Conservation (phyloP, 1,140 invertebrate genomes). For the Bicyclus anynana region DNA sequence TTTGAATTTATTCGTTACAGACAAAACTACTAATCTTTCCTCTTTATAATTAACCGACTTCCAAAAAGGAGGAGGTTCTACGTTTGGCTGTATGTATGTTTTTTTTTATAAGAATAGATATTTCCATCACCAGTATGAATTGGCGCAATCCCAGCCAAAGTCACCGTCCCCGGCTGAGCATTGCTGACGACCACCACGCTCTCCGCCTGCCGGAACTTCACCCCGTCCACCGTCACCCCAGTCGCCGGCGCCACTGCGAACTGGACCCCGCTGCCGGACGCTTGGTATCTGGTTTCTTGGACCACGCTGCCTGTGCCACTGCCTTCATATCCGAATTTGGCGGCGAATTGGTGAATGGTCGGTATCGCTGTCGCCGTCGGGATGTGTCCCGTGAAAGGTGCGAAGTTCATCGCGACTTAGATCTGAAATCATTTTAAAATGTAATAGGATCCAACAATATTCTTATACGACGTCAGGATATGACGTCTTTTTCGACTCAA, state of each 20-base stretch:
- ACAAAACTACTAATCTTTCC: too few relatives aligned
- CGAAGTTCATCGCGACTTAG: slow-evolving; percentile 55
- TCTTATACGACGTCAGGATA: too few relatives aligned
- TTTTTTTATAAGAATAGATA: background rate
- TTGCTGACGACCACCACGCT: slow-evolving; percentile 67
- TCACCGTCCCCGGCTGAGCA: slow-evolving; percentile 60
- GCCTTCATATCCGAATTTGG: slow-evolving; percentile 66
- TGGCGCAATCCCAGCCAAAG: slow-evolving; percentile 51
- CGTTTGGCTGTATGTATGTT: too few relatives aligned
- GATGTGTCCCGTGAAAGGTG: slow-evolving; percentile 62
- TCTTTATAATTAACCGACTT: too few relatives aligned
- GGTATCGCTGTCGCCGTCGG: slow-evolving; percentile 55
- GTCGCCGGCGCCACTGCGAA: slow-evolving; percentile 48
- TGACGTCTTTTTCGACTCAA: too few relatives aligned
- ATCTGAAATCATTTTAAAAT: slow-evolving; percentile 47
- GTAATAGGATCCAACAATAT: too few relatives aligned
- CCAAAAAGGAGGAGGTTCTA: too few relatives aligned
- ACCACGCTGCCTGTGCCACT: slow-evolving; percentile 40
- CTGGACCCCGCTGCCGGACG: slow-evolving; percentile 41
- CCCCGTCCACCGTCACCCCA: slow-evolving; percentile 63
- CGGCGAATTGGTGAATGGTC: slow-evolving; percentile 66
- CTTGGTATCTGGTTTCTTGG: slow-evolving; percentile 58
- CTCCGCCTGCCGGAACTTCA: slow-evolving; percentile 72
- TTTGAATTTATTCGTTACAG: too few relatives aligned
- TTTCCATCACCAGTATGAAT: slow-evolving; percentile 51